Percentiles rank a stretch among this genome's conserved stretches.
These are phyloP conservation scores for Pangasius larnaudii DNA, from an alignment of 2,797 vertebrate species.

Conservation along the genomic window DNA sequence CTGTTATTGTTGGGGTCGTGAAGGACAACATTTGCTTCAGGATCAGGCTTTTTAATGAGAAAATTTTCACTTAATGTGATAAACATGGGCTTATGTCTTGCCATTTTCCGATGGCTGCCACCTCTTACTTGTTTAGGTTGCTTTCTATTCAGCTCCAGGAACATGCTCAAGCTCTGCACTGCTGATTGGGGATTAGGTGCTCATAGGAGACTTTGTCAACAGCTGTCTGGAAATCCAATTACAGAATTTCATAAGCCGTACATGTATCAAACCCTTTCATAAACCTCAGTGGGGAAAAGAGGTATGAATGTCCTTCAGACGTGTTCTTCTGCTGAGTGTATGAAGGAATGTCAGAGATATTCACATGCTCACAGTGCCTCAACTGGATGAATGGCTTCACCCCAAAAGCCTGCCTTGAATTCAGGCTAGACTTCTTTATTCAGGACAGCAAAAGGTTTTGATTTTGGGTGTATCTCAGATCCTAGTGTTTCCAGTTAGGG, in stretches of 20 bases:
- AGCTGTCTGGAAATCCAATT: conserved; percentile 85
- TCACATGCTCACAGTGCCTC: background rate
- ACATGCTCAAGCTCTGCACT: conserved; percentile 65
- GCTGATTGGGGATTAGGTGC: conserved; percentile 81
- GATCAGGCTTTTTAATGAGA: background rate
- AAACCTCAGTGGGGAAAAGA: conserved; percentile 62
- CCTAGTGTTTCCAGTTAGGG: background rate
- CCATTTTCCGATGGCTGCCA: conserved; percentile 32
- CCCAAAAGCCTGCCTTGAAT: background rate
- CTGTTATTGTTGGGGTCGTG: background rate
- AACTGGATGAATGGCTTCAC: background rate
- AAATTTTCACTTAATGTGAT: conserved; percentile 28
- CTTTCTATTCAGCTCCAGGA: conserved; percentile 62
- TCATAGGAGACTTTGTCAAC: conserved; percentile 81
- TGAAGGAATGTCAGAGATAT: conserved; percentile 2
- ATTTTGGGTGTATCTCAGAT: conserved; percentile 1
- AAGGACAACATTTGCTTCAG: background rate
- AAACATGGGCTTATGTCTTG: conserved; percentile 25
- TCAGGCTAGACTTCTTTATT: background rate
- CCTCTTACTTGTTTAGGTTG: conserved; percentile 38
- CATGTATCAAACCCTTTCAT: conserved; percentile 76
- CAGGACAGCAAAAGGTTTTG: background rate
- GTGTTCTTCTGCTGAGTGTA: conserved; percentile 41
- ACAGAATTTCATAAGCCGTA: conserved; percentile 81
- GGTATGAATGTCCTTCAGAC: conserved; percentile 40